phyloP scores from a whole-genome alignment of 2,797 vertebrate species.

The Pseudotriccus pelzelni region DNA sequence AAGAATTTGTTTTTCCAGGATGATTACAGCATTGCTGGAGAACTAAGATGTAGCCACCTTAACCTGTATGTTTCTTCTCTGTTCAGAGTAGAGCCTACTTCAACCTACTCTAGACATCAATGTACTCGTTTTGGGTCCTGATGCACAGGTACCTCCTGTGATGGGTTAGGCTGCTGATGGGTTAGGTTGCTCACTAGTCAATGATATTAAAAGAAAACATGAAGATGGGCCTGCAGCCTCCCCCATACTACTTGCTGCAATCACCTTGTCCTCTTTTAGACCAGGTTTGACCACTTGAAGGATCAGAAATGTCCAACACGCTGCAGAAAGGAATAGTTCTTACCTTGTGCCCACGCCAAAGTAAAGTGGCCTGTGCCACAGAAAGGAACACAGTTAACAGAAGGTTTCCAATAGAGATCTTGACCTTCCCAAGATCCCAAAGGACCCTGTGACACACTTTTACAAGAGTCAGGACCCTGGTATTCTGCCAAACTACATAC shows the following conservation, averaged over 20 bases:
- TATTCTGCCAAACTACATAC: background rate
- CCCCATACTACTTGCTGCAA: background rate
- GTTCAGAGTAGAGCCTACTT: background rate
- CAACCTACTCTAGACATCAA: background rate
- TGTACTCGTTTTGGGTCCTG: background rate
- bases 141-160: background rate
- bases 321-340: background rate
- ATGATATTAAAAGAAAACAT: background rate
- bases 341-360: background rate
- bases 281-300: background rate
- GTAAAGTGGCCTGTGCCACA: background rate
- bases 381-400: background rate
- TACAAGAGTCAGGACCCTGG: background rate
- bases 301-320: background rate
- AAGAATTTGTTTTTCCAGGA: background rate
- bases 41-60: background rate
- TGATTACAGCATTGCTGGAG: background rate
- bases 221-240: background rate
- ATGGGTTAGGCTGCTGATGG: background rate
- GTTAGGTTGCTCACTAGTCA: background rate
- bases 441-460: background rate
- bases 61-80: background rate
- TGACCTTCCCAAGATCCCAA: background rate
- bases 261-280: background rate
- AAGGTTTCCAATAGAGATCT: background rate